These are phyloP conservation scores for Cotesia chilonis DNA, from an alignment of 1,140 invertebrate species.

Conservation along the genomic window DNA sequence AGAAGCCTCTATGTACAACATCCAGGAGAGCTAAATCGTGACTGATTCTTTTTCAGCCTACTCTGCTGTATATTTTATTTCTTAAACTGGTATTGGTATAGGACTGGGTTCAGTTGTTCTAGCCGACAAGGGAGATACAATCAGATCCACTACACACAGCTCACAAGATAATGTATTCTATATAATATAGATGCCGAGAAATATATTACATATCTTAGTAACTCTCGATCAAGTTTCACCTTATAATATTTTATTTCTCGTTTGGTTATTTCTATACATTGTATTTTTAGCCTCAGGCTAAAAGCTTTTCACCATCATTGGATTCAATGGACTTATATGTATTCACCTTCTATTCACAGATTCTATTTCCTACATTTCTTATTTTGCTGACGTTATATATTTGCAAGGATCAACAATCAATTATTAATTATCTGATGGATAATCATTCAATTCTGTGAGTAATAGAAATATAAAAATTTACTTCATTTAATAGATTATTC, in stretches of 20 bases:
- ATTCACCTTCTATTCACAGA: not conserved
- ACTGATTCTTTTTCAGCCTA: conserved; percentile 30
- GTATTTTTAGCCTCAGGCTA: conserved; percentile 1
- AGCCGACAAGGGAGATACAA: not conserved
- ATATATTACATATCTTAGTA: not conserved
- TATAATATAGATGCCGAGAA: conserved; percentile 1
- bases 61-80: too few relatives aligned
- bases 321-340: not conserved
- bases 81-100: not conserved
- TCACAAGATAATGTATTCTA: not conserved
- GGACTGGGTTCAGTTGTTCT: not conserved
- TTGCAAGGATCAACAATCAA: too few relatives aligned
- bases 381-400: too few relatives aligned
- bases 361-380: not conserved
- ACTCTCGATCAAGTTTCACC: conserved; percentile 11
- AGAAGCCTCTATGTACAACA: not conserved
- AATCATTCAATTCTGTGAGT: too few relatives aligned
- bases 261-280: conserved; percentile 1
- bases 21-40: conserved; percentile 33
- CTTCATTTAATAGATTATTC: too few relatives aligned
- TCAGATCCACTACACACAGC: too few relatives aligned
- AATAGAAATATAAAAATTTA: too few relatives aligned
- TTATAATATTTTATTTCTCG: conserved; percentile 6
- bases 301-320: too few relatives aligned
- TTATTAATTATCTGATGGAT: not conserved